A percentile compares a stretch with the other conserved stretches of the same genome.
phyloP scores from a whole-genome alignment of 2,888 invertebrate species.

The Marronus borbonicus region DNA sequence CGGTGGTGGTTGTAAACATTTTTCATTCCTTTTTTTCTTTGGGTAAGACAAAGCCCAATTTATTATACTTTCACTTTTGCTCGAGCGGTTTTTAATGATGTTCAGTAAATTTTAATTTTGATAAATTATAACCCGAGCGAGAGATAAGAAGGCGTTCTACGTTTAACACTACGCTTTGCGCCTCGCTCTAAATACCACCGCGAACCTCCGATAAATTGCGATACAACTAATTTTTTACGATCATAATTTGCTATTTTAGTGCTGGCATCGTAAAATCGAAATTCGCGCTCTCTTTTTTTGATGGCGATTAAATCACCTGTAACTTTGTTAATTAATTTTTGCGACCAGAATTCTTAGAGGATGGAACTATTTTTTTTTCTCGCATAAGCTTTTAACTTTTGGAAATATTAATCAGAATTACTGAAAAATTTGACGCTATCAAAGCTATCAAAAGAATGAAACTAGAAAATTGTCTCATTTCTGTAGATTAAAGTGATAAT shows the following conservation, averaged over 20 bases:
- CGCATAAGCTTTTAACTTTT: too few relatives aligned
- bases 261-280: constrained; percentile 1
- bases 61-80: constrained; percentile 44
- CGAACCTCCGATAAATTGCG: constrained; percentile 30
- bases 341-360: too few relatives aligned
- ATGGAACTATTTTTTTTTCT: too few relatives aligned
- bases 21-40: not conserved
- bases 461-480: too few relatives aligned
- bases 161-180: constrained; percentile 19
- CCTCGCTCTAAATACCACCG: not conserved
- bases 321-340: constrained; percentile 36
- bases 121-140: constrained; percentile 32
- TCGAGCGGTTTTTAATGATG: constrained; percentile 42
- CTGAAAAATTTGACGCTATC: too few relatives aligned
- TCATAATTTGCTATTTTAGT: constrained; percentile 40
- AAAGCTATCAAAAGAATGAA: too few relatives aligned
- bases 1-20: constrained; percentile 6
- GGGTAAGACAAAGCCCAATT: constrained; percentile 20
- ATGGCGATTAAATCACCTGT: constrained; percentile 8
- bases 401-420: not conserved
- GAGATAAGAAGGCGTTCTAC: constrained; percentile 39
- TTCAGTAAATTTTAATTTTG: constrained; percentile 42
- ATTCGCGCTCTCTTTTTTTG: constrained; percentile 4
- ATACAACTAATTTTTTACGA: constrained; percentile 44
- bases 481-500: too few relatives aligned